Base-by-base conservation (phyloP, 1,140 invertebrate species). In the Tenebrio molitor region DNA sequence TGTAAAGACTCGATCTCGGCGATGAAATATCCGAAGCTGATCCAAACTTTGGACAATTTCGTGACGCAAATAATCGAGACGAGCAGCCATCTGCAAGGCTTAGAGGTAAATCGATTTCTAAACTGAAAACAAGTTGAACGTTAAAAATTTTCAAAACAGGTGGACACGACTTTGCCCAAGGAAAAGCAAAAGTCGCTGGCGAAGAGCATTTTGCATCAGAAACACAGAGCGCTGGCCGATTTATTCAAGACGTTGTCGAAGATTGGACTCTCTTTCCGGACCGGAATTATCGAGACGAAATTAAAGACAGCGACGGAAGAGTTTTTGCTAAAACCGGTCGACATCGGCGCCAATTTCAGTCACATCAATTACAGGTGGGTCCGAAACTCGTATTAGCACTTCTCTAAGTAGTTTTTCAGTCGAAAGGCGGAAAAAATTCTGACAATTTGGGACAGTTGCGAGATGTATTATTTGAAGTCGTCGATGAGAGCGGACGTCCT, bases 151-250 rank as follows among this genome's bases (percentile, higher is more conserved):
- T 21, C n/a, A 44, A 66, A 25, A 46, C 78, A 91, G 87, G 84
- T 92, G 1, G 88, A 91, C 75, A 80, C 83, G 68, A 87, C 82
- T 74, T 78, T 84, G 82, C 88, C 85, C 78, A 94, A 90, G 86
- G 88, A 83, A 76, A 96, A 91, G 81, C 94, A 95, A 82, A 92
- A 89, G 77, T 89, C 91, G 1, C 89, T 93, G 81, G 93, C 93
- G 0, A 94, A 93, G 78, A 90, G 87, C 80, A 91, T 97, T 33
- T 86, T 96, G 0, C 90, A 94, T 74, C 91, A 93, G 75, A 97
- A 97, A 81, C 89, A 92, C 23, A 91, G 93, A 83, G 90, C 90
- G 2, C 81, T 98, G 0, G 88, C 92, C 0, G 93, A 97, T 85
- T 85, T 97, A 16, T 97, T 97, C 79, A 94, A 93, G 79, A 85